Conservation (phyloP, 2,113 vertebrate genomes). For the Corydoras maculifer region DNA sequence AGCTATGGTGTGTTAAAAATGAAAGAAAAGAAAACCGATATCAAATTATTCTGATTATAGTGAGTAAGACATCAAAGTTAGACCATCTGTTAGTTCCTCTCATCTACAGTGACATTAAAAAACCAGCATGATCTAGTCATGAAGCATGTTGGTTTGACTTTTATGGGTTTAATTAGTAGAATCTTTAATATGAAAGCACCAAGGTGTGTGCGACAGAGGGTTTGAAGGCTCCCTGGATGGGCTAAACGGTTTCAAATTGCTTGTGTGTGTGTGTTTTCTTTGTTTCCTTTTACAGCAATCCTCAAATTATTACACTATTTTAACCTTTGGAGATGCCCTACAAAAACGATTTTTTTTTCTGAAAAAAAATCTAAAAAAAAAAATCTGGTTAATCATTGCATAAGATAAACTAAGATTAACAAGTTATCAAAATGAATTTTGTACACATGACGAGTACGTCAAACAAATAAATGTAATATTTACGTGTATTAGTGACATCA, state of each 20-base stretch:
- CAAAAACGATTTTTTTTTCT: too few relatives aligned
- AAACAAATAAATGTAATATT: too few relatives aligned
- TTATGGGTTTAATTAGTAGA: constrained; percentile 73
- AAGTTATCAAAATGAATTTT: too few relatives aligned
- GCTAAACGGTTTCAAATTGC: constrained; percentile 4
- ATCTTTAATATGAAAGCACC: constrained; percentile 59
- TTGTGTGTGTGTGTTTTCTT: too few relatives aligned
- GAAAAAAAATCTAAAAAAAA: too few relatives aligned
- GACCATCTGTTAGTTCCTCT: constrained; percentile 55
- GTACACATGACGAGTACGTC: too few relatives aligned
- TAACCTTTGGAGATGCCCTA: too few relatives aligned
- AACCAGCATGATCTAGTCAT: constrained; percentile 57
- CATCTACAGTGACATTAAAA: constrained; percentile 36
- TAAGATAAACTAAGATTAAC: too few relatives aligned
- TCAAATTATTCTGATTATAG: constrained; percentile 60
- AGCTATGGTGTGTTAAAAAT: not conserved
- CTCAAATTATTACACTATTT: too few relatives aligned
- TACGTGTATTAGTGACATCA: too few relatives aligned
- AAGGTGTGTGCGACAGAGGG: not conserved
- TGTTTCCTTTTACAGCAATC: too few relatives aligned
- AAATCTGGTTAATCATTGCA: too few relatives aligned
- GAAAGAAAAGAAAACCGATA: not conserved
- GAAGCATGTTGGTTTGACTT: constrained; percentile 63
- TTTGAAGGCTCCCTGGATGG: constrained; percentile 15
- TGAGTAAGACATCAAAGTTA: constrained; percentile 71